These are phyloP conservation scores for Arizona elegans DNA, from an alignment of 2,113 vertebrate species.

Conservation along the genomic window DNA sequence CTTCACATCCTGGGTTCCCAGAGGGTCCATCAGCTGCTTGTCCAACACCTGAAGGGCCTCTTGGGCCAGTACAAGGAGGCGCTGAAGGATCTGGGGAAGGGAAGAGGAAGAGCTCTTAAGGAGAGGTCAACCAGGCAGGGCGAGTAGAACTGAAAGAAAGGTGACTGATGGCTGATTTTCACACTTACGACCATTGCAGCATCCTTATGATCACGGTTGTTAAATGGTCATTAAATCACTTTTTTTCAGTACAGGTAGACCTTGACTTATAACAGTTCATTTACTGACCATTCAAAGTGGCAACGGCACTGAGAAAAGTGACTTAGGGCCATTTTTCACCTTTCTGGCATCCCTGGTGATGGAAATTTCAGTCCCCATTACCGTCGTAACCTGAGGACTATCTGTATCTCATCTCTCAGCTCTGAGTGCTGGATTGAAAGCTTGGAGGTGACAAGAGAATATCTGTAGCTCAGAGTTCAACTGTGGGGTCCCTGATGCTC, in stretches of 20 bases:
- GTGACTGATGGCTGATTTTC: not conserved
- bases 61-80: slow-evolving; percentile 76
- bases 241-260: not conserved
- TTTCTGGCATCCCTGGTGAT: no score
- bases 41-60: slow-evolving; percentile 83
- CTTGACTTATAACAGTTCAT: not conserved
- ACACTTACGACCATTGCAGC: not conserved
- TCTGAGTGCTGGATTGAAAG: not conserved
- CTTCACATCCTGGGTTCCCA: slow-evolving; percentile 79
- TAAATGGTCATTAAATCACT: not conserved
- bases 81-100: slow-evolving; percentile 83
- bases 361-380: not conserved
- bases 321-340: no score
- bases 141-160: no score
- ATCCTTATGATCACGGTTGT: no score
- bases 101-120: not conserved
- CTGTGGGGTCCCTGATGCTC: not conserved
- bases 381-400: not conserved
- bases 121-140: not conserved
- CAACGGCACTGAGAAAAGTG: no score
- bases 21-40: slow-evolving; percentile 79
- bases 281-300: no score
- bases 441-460: not conserved
- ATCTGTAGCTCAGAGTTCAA: not conserved
- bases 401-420: not conserved